Evolutionary conservation across 1,140 invertebrate species (phyloP).

Genomic region (Carposina sasakii): DNA sequence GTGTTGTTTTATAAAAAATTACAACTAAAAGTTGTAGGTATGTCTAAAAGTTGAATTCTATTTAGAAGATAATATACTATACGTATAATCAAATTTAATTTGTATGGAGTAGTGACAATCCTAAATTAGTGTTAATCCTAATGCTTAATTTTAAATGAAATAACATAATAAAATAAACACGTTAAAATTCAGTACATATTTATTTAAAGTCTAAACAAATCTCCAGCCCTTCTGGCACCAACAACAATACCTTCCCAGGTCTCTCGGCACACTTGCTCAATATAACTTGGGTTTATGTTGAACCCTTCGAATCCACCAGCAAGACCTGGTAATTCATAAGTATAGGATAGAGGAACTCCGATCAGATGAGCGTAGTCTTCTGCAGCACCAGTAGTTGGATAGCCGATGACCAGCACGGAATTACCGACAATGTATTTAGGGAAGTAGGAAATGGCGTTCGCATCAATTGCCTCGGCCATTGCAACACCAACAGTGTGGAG

Average conservation of each 20-base stretch:
- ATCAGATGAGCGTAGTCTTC: conserved; percentile 79
- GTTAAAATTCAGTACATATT: conserved; percentile 30
- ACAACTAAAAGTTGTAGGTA: too few species aligned
- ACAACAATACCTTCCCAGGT: conserved; percentile 80
- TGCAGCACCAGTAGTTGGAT: conserved; percentile 74
- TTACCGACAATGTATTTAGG: conserved; percentile 61
- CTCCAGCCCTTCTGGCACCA: conserved; percentile 34
- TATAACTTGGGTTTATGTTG: conserved; percentile 73
- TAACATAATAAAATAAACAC: too few species aligned
- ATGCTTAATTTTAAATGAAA: conserved; percentile 40
- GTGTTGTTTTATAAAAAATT: too few species aligned
- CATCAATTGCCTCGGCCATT: conserved; percentile 55
- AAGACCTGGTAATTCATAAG: conserved; percentile 77
- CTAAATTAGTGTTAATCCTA: conserved; percentile 21
- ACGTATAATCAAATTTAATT: too few species aligned
- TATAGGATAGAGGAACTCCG: conserved; percentile 76
- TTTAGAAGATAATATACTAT: too few species aligned
- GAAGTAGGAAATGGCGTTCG: conserved; percentile 32
- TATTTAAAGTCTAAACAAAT: conserved; percentile 27
- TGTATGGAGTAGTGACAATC: too few species aligned
- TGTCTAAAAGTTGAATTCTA: too few species aligned
- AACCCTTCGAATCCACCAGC: conserved; percentile 52
- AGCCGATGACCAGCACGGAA: conserved; percentile 13
- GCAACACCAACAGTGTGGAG: conserved; percentile 47
- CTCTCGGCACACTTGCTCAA: conserved; percentile 71